Base-by-base conservation (phyloP, 2,797 vertebrate species). In the Chiroxiphia lanceolata region DNA sequence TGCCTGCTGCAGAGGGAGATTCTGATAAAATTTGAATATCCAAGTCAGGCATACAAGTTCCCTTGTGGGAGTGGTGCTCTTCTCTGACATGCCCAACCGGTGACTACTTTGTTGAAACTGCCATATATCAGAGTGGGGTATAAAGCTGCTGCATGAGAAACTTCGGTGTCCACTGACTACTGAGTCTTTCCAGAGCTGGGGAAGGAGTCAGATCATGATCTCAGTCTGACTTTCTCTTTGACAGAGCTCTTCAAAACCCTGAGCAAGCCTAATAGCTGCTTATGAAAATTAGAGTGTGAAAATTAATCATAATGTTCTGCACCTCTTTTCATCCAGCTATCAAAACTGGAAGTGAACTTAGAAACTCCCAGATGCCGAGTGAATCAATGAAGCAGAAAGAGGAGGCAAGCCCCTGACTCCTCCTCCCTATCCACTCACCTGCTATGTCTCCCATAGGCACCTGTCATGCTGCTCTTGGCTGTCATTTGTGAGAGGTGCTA, bases 281-380 rank as follows among this genome's bases (percentile, higher is more conserved):
- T 93, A 54, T 77, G 88, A 87, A 95, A 85, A 89, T 79, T 56
- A 67, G 19, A 10, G 26, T 67, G 68, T 83, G 68, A 85, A 94
- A 63, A 71, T 89, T 87, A 94, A 82, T 85, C 56, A 53, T 85
- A 70, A 69, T 54, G 15, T 88, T 54, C 65, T 64, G 90, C 83
- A 34, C 69, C 77, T 83, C 72, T 93, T 90, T 94, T 95, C 80
- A 95, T 87, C 51, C 90, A 84, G 72, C 87, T 88, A 81, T 83
- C 95, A 83, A 88, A 94, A 94, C 59, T 70, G 71, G 59, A 83
- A 82, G 86, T 87, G 83, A 89, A 67, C 56, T 23, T 42, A 67
- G 81, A 75, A 79, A 84, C 67, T 90, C 77, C 51, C n/a, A 89
- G 63, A 56, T 84, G 26, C 54, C 0, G 3, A 61, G 36, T 57